phyloP scores from a whole-genome alignment of 1,140 invertebrate species.

The Adoxophyes honmai region DNA sequence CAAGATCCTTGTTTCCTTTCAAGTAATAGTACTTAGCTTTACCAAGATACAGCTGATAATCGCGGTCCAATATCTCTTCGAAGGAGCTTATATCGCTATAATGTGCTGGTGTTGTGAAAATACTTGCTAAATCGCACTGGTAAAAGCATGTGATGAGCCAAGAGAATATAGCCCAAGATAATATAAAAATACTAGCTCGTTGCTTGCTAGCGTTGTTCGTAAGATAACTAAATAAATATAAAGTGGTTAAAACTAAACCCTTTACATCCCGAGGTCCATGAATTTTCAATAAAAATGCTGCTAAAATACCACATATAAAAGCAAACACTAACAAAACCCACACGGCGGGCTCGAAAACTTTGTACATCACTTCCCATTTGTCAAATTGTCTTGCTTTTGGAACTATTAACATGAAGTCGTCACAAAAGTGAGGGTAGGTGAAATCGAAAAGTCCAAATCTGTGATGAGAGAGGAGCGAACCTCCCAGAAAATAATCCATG shows the following conservation, averaged over 20 bases:
- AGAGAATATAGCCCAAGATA: conserved; percentile 1
- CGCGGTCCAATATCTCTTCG: not conserved
- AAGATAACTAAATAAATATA: not conserved
- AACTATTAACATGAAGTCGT: conserved; percentile 1
- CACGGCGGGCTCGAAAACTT: not conserved
- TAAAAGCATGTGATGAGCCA: conserved; percentile 7
- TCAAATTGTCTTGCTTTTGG: conserved; percentile 1
- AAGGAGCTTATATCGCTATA: not conserved
- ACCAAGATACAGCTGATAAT: not conserved
- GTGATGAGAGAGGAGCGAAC: not conserved
- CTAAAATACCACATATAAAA: not conserved
- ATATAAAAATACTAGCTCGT: not conserved
- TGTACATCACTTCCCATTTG: conserved; percentile 1
- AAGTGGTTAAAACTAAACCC: not conserved
- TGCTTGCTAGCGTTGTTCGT: not conserved
- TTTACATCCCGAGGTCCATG: not conserved
- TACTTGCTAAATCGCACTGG: not conserved
- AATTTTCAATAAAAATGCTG: not conserved
- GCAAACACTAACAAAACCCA: not conserved
- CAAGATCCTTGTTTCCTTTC: not conserved
- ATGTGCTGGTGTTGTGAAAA: not conserved
- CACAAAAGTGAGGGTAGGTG: not conserved
- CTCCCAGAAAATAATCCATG: not conserved
- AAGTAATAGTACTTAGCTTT: not conserved
- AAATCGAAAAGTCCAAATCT: conserved; percentile 5